Evolutionary conservation across 2,888 invertebrate genomes (phyloP), one percentile per base, ranked within the genome.

Genomic region (Oscheius sp.): DNA sequence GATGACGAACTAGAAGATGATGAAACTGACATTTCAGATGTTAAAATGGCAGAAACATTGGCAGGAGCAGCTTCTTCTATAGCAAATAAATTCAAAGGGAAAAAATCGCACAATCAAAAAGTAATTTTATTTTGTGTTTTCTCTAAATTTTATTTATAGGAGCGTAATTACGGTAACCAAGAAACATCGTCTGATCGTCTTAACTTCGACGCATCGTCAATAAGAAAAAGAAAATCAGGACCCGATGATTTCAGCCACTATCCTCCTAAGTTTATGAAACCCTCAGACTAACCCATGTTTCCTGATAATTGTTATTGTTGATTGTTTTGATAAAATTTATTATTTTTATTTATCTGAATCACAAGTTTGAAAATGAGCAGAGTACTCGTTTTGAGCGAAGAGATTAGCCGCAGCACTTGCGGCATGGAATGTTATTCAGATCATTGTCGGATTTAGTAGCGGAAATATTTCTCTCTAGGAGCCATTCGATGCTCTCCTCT

Each of bases 401-500:
- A 64, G 6, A 66, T 21, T n/a, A 43, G 61, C 52, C 66, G 66
- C 66, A 66, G 66, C 66, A 27, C 66, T 66, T 66, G 66, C 66
- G 66, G 27, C 61, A 13, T 25, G 66, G 66, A 66, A 66, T 66
- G 52, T 64, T 25, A 25, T 61, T 66, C 18, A 66, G 66, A 66
- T 66, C 66, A 46, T 64, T 35, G 64, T 16, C 43, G 43, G 27
- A 16, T 45, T 72, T 21, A 72, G 49, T 72, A 72, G 29, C 72
- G 64, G 66, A 66, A 72, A 25, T 55, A 66, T 45, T 72, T 72
- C 7, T 66, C 66, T 27, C 66, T 18, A 18, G 23, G 72, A 21
- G 45, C 45, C 29, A 56, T 58, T 45, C 82, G 58, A 53, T 84
- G 79, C 45, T 84, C 80, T 25, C 88, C 88, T 68, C 85, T 84